Conservation (phyloP, 2,113 vertebrate species). For the Saccopteryx bilineata region DNA sequence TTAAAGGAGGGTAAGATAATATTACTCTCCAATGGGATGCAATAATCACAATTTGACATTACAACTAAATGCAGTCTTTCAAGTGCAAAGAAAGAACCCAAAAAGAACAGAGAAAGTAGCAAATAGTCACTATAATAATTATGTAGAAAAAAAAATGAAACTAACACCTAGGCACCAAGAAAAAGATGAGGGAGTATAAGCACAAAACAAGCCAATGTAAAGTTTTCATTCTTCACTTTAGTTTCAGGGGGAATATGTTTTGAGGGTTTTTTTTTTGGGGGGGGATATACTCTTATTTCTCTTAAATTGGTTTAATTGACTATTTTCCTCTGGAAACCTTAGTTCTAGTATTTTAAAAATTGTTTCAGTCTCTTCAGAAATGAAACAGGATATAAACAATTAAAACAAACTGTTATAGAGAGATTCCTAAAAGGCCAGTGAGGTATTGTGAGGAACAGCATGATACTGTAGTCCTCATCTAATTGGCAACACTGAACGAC, state of each 20-base stretch:
- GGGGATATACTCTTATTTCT: not conserved
- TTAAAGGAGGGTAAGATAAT: not conserved
- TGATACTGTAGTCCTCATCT: not conserved
- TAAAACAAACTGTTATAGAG: not conserved
- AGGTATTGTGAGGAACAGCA: not conserved
- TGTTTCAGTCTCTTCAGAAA: conserved; percentile 23
- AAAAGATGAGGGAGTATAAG: not conserved
- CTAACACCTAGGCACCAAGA: not conserved
- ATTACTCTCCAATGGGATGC: not conserved
- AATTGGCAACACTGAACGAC: not conserved
- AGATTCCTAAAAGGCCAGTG: conserved; percentile 10
- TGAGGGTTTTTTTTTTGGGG: not conserved
- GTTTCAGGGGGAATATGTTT: not conserved
- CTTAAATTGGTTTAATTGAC: conserved; percentile 39
- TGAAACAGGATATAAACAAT: conserved; percentile 15
- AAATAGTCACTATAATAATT: not conserved
- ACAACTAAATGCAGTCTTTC: not conserved
- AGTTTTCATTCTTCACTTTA: not conserved
- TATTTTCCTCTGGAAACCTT: conserved; percentile 40
- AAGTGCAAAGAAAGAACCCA: not conserved
- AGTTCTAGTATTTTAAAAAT: conserved; percentile 4
- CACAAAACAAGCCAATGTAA: conserved; percentile 25
- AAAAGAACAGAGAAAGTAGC: not conserved
- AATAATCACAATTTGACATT: conserved; percentile 9
- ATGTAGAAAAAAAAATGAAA: not conserved